Evolutionary conservation across 1,140 invertebrate genomes (phyloP).

Genomic region (Brachionus calyciflorus): DNA sequence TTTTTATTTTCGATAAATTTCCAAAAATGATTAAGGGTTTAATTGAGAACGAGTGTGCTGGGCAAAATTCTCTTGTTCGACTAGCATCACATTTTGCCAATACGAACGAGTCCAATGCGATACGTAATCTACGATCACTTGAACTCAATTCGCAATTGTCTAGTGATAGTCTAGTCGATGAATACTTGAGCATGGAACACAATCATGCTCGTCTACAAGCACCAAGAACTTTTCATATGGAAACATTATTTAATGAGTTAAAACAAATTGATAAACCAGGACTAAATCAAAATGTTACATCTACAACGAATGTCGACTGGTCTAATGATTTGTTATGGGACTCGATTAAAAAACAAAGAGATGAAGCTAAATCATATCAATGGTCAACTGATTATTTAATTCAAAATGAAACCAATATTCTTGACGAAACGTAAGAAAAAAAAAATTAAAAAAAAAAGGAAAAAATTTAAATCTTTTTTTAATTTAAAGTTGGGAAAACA

Average conservation of each 20-base stretch:
- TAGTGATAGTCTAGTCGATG: constrained; percentile 24
- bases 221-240: constrained; percentile 37
- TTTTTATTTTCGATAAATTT: too few species aligned
- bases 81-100: constrained; percentile 39
- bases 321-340: background rate
- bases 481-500: constrained; percentile 31
- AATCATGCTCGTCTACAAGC: constrained; percentile 8
- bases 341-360: constrained; percentile 14
- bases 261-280: constrained; percentile 17
- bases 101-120: constrained; percentile 11
- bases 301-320: background rate
- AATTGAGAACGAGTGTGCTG: constrained; percentile 40
- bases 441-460: too few species aligned
- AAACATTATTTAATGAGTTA: constrained; percentile 37
- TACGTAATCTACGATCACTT: background rate
- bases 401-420: background rate
- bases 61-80: constrained; percentile 42
- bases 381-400: constrained; percentile 29
- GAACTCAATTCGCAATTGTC: background rate
- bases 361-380: constrained; percentile 17
- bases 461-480: background rate
- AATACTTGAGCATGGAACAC: constrained; percentile 40
- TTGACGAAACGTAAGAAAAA: constrained; percentile 10
- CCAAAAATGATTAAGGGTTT: constrained; percentile 37
- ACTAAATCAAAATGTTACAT: background rate